Percentiles rank a stretch among this genome's conserved stretches.
Evolutionary conservation across 2,797 vertebrate genomes (phyloP).

Genomic region (Xenentodon cancila): DNA sequence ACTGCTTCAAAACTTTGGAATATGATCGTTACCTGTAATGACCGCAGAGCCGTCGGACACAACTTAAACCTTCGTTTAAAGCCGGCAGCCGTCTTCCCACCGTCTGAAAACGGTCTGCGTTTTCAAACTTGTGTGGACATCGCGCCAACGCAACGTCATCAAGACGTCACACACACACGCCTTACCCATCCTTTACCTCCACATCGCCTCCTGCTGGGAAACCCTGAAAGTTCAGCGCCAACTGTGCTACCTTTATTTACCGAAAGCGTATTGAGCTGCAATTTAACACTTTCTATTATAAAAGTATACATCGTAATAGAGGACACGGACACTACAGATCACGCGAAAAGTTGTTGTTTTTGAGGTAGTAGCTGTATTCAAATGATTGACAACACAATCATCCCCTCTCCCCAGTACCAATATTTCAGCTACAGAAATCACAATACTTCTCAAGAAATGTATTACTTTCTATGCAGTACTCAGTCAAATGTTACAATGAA

Average conservation of each 20-base stretch:
- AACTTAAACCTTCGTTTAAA: not conserved
- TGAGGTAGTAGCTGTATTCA: constrained; percentile 86
- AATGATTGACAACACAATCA: constrained; percentile 83
- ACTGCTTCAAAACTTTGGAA: not conserved
- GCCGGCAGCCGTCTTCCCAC: not conserved
- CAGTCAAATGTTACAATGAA: constrained; percentile 68
- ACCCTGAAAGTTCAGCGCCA: not conserved
- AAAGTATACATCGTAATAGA: not conserved
- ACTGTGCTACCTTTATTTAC: no score
- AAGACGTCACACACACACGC: constrained; percentile 50
- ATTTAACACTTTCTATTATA: not conserved
- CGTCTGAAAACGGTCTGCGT: constrained; percentile 37
- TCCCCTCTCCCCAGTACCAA: constrained; percentile 68
- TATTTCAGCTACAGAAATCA: constrained; percentile 81
- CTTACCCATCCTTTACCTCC: not conserved
- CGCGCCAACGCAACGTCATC: constrained; percentile 65
- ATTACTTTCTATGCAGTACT: constrained; percentile 66
- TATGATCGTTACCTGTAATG: constrained; percentile 33
- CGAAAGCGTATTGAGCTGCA: no score
- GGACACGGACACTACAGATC: constrained; percentile 12
- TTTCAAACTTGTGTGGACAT: constrained; percentile 31
- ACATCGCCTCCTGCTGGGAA: constrained; percentile 30
- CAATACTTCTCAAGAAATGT: constrained; percentile 68
- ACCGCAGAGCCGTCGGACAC: not conserved
- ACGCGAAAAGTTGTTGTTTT: constrained; percentile 38